Conservation (phyloP, 2,113 vertebrate species). For the Vidua chalybeata region DNA sequence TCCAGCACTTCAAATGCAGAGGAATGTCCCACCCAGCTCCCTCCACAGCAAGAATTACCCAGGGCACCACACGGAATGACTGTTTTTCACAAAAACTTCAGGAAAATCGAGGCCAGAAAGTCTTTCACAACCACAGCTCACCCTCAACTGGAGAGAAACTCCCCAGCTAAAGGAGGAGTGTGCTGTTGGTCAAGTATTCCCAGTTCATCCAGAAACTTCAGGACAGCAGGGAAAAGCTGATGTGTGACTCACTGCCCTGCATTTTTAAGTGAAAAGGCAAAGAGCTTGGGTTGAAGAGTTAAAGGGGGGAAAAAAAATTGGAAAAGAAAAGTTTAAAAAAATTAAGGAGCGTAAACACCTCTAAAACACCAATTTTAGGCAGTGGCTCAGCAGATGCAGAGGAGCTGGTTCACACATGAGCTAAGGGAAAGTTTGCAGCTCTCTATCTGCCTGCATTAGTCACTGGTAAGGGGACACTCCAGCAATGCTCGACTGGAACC, state of each 20-base stretch:
- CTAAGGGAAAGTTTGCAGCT: background rate
- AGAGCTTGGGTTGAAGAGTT: background rate
- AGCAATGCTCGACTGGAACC: background rate
- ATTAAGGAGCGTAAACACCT: background rate
- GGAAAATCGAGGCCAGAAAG: background rate
- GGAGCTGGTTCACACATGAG: background rate
- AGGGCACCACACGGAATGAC: background rate
- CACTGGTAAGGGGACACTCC: constrained; percentile 12
- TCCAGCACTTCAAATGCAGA: background rate
- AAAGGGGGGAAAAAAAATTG: background rate
- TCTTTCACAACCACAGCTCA: background rate
- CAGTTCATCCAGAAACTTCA: background rate
- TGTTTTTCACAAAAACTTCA: background rate
- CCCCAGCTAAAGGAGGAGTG: background rate
- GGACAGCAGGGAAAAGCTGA: background rate
- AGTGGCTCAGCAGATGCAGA: background rate
- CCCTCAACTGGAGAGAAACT: background rate
- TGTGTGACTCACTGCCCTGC: background rate
- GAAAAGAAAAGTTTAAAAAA: background rate
- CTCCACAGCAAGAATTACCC: background rate
- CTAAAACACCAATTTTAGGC: background rate
- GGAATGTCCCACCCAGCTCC: background rate
- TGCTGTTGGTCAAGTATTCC: background rate
- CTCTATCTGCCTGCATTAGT: background rate
- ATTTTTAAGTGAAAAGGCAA: constrained; percentile 9